Conservation (phyloP, 2,113 vertebrate genomes). For the Pachyramphus minor region DNA sequence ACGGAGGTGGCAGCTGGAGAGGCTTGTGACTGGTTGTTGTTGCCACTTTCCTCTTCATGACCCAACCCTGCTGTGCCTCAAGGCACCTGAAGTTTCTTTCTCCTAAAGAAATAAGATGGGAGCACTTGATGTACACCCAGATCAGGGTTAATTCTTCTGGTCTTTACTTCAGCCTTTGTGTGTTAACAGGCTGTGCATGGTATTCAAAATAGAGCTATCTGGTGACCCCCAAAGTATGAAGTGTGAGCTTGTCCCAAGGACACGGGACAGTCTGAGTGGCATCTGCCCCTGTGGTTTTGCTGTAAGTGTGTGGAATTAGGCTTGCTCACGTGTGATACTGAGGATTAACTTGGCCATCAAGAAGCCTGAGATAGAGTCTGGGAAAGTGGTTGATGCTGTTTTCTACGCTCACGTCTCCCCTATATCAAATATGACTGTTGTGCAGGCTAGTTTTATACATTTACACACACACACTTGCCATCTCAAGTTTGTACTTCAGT, state of each 20-base stretch:
- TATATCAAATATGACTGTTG: not conserved
- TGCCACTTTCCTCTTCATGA: not conserved
- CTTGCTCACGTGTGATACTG: not conserved
- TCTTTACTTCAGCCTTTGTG: not conserved
- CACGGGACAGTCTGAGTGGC: fast-evolving
- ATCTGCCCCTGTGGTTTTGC: not conserved
- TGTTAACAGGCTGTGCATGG: fast-evolving
- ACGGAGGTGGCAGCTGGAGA: not conserved
- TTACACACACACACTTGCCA: not conserved
- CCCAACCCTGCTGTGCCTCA: not conserved
- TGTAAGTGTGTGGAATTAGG: not conserved
- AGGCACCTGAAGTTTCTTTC: not conserved
- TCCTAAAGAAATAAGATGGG: not conserved
- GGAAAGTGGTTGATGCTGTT: not conserved
- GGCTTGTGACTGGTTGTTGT: not conserved
- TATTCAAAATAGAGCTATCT: not conserved
- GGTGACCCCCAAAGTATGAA: not conserved
- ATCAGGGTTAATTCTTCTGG: not conserved
- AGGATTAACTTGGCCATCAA: not conserved
- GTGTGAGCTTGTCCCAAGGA: not conserved
- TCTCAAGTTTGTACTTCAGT: not conserved
- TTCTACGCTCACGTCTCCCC: not conserved
- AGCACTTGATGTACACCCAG: not conserved
- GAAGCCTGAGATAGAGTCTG: not conserved
- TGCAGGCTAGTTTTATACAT: not conserved